Percentiles rank a stretch among this genome's conserved stretches.
Conservation (phyloP, 2,888 invertebrate species). For the Pseudococcus jackbeardsleyi region DNA sequence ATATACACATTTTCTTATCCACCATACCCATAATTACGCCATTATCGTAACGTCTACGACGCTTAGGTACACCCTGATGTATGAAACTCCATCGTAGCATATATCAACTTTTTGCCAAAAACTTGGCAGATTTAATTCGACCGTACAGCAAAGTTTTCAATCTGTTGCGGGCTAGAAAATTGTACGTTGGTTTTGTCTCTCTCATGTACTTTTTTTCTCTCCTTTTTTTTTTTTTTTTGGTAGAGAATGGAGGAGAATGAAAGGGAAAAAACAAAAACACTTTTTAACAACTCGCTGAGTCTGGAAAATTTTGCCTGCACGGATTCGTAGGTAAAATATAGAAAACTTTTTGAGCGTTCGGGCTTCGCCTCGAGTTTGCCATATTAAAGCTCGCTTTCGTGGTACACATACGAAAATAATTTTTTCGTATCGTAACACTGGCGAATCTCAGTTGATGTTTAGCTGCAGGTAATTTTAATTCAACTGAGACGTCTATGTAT, state of each 20-base stretch:
- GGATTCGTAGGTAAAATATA: neutral
- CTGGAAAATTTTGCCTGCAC: neutral
- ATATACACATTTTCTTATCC: neutral
- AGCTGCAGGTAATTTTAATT: too few relatives aligned
- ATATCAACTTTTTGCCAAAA: constrained; percentile 10
- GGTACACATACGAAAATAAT: neutral
- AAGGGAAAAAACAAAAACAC: neutral
- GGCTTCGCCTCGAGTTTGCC: neutral
- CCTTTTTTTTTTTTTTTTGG: neutral
- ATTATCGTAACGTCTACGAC: neutral
- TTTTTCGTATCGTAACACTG: too few relatives aligned
- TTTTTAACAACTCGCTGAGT: neutral
- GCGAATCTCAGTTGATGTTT: too few relatives aligned
- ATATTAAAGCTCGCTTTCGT: neutral
- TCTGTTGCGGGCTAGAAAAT: constrained; percentile 10
- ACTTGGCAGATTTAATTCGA: constrained; percentile 10
- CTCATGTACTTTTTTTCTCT: neutral
- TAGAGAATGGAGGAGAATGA: too few relatives aligned
- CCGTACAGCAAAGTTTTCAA: neutral
- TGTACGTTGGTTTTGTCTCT: neutral
- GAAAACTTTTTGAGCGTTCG: neutral
- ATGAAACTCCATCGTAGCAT: neutral
- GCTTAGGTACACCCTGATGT: neutral
- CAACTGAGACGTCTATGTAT: too few relatives aligned
- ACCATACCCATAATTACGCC: neutral